Evolutionary conservation across 2,797 vertebrate species (phyloP).

Genomic region (Chrysolophus pictus): DNA sequence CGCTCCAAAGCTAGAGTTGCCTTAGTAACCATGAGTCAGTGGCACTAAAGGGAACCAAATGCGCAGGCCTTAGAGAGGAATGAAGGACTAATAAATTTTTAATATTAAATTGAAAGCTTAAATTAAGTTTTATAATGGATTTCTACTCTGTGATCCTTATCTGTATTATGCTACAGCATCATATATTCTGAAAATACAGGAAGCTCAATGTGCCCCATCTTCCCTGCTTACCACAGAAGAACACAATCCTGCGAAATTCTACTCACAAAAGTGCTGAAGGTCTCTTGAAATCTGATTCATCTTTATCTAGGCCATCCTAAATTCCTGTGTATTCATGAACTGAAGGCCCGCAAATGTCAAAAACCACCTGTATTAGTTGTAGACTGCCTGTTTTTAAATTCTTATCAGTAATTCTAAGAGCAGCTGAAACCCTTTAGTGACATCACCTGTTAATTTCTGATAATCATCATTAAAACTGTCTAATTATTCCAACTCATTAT

Average conservation of each 20-base stretch:
- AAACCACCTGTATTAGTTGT: not conserved
- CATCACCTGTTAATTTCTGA: constrained; percentile 49
- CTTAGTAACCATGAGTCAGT: constrained; percentile 22
- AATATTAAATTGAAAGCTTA: not conserved
- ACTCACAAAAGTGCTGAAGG: not conserved
- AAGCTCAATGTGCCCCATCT: not conserved
- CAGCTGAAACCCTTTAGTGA: constrained; percentile 39
- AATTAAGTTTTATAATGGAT: not conserved
- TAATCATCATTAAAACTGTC: constrained; percentile 48
- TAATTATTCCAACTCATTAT: constrained; percentile 53
- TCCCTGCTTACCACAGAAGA: accelerated
- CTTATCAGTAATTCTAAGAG: constrained; percentile 15
- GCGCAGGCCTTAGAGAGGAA: not conserved
- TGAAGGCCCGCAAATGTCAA: not conserved
- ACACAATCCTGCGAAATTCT: not conserved
- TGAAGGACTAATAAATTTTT: constrained; percentile 16
- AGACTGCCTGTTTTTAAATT: not conserved
- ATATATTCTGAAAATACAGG: not conserved
- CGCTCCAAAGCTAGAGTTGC: not conserved
- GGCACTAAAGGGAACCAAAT: not conserved
- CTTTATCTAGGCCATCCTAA: not conserved
- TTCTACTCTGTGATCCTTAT: not conserved
- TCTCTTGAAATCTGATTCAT: not conserved
- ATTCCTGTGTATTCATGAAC: not conserved
- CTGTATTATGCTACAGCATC: not conserved